Percentiles rank a stretch among this genome's conserved stretches.
These are phyloP conservation scores for Leptobrachium ailaonicum DNA, from an alignment of 2,113 vertebrate species.

Conservation along the genomic window DNA sequence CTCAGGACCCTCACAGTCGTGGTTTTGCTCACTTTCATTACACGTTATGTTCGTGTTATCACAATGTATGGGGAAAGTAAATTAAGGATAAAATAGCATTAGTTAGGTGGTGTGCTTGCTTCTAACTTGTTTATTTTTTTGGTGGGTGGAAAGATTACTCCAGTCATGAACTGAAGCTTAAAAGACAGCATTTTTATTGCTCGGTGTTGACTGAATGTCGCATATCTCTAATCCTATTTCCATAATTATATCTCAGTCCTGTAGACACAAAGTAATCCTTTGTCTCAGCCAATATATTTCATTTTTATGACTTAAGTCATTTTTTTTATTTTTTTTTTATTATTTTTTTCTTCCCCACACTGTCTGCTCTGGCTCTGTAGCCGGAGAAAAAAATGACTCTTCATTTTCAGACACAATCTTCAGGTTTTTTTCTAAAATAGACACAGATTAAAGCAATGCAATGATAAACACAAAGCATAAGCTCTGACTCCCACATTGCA, in stretches of 20 bases:
- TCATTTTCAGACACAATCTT: background rate
- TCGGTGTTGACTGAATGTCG: conserved; percentile 33
- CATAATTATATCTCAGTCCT: conserved; percentile 47
- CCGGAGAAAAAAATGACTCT: conserved; percentile 13
- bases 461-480: background rate
- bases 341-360: background rate
- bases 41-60: too few species aligned
- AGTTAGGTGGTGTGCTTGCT: too few species aligned
- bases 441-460: background rate
- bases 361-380: background rate
- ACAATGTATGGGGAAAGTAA: too few species aligned
- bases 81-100: too few species aligned
- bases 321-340: conserved; percentile 31
- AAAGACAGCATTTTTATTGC: conserved; percentile 41
- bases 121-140: background rate
- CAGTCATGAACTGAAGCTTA: conserved; percentile 37
- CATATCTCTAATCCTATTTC: conserved; percentile 48
- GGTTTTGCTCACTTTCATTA: too few species aligned
- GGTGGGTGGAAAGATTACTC: conserved; percentile 6
- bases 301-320: conserved; percentile 41
- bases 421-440: background rate
- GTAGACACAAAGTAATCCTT: conserved; percentile 45
- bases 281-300: conserved; percentile 46
- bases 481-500: too few species aligned
- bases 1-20: too few species aligned